Conservation (phyloP, 1,140 invertebrate genomes). For the Yoshiicerus persimilis region DNA sequence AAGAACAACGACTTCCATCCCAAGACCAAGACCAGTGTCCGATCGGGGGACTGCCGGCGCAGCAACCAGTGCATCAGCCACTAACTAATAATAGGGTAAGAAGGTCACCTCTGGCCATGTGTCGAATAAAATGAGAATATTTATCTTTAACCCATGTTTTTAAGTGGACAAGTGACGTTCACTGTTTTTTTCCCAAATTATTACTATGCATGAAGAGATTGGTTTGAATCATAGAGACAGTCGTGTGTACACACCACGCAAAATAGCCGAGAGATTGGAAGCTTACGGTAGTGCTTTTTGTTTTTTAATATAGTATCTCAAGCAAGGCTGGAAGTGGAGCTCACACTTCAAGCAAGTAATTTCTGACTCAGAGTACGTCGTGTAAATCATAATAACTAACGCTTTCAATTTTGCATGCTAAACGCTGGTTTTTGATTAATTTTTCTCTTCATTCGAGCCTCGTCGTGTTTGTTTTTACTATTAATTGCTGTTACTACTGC, state of each 20-base stretch:
- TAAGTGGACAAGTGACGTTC: constrained; percentile 12
- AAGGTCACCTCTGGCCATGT: background rate
- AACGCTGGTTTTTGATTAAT: constrained; percentile 20
- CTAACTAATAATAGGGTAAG: constrained; percentile 48
- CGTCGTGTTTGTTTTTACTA: background rate
- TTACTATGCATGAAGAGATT: constrained; percentile 24
- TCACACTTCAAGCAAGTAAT: constrained; percentile 92
- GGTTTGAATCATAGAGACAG: constrained; percentile 18
- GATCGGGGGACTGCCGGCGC: background rate
- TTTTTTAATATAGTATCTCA: constrained; percentile 30
- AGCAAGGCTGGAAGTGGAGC: constrained; percentile 92
- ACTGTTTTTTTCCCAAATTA: constrained; percentile 24
- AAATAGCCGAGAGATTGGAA: constrained; percentile 37
- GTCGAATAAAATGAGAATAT: constrained; percentile 37
- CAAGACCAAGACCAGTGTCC: constrained; percentile 19
- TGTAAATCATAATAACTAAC: constrained; percentile 36
- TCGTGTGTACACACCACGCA: constrained; percentile 18
- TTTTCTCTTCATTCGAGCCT: constrained; percentile 3
- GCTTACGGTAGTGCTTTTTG: constrained; percentile 43
- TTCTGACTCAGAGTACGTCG: constrained; percentile 53
- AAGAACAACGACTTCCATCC: constrained; percentile 82
- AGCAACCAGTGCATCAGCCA: background rate
- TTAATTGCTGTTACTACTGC: constrained; percentile 3
- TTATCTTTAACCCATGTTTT: constrained; percentile 23
- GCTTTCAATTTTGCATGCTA: constrained; percentile 26